Evolutionary conservation across 1,140 invertebrate genomes (phyloP).

Genomic region (Drosophila sechellia): DNA sequence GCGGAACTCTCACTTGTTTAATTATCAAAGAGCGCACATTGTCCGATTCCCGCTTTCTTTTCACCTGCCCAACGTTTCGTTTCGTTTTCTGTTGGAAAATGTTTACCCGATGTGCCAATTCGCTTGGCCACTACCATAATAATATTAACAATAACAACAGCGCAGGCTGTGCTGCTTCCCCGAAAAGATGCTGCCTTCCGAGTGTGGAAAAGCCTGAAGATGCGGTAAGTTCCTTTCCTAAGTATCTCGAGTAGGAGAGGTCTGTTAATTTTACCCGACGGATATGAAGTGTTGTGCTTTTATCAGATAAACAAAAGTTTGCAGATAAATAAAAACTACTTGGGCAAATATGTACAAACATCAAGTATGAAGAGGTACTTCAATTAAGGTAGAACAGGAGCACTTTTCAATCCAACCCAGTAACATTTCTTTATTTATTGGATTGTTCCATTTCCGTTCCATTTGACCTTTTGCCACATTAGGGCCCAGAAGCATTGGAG

Average conservation of each 20-base stretch:
- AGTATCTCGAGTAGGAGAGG: neutral
- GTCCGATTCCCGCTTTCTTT: slow-evolving; percentile 63
- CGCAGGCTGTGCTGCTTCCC: slow-evolving; percentile 20
- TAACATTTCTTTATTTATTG: no score
- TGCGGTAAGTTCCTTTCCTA: slow-evolving; percentile 63
- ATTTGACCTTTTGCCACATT: neutral
- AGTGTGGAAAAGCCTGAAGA: slow-evolving; percentile 64
- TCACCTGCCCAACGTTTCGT: slow-evolving; percentile 51
- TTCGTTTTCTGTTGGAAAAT: slow-evolving; percentile 52
- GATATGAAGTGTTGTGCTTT: neutral
- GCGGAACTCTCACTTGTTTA: slow-evolving; percentile 75
- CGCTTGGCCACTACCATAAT: slow-evolving; percentile 38
- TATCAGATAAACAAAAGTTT: slow-evolving; percentile 1
- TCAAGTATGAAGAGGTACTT: no score
- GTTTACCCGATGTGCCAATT: slow-evolving; percentile 80
- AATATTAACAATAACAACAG: slow-evolving; percentile 61
- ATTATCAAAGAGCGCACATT: slow-evolving; percentile 61
- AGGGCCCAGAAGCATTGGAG: neutral
- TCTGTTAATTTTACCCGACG: neutral
- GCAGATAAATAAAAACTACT: neutral
- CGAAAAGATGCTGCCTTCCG: slow-evolving; percentile 46
- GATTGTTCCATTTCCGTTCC: no score
- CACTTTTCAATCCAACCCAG: no score
- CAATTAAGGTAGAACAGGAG: no score
- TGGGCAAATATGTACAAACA: no score